Conservation (phyloP, 2,113 vertebrate species). For the Furnarius figulus region DNA sequence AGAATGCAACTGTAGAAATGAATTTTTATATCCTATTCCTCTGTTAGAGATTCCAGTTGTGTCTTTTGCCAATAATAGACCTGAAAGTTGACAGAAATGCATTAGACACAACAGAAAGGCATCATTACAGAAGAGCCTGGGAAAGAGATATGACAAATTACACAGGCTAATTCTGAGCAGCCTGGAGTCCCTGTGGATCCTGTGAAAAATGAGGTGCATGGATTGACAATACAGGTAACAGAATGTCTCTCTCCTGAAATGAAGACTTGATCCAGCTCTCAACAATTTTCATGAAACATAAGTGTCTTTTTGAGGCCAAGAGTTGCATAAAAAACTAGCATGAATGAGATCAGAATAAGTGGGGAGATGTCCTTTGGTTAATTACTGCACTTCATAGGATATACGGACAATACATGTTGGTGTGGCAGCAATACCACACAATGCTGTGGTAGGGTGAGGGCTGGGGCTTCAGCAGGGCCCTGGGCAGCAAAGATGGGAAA, state of each 20-base stretch:
- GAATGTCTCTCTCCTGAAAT: conserved; percentile 4
- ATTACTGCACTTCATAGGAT: not conserved
- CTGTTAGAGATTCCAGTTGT: conserved; percentile 8
- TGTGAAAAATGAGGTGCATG: not conserved
- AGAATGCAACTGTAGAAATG: not conserved
- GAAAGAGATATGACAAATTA: conserved; percentile 49
- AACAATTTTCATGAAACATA: not conserved
- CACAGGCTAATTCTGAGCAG: not conserved
- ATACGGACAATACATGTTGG: fast-evolving
- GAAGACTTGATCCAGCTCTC: not conserved
- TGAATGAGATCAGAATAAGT: not conserved
- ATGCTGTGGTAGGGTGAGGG: not conserved
- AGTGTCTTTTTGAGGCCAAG: not conserved
- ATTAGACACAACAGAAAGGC: not conserved
- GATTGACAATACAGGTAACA: not conserved
- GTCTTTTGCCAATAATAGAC: conserved; percentile 21
- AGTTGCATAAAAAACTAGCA: not conserved
- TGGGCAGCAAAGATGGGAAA: not conserved
- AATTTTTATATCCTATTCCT: conserved; percentile 4
- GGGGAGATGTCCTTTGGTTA: not conserved
- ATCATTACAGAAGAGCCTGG: conserved; percentile 25
- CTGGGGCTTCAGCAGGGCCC: not conserved
- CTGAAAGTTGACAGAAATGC: not conserved
- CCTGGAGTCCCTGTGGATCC: not conserved
- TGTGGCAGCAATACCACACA: not conserved